Evolutionary conservation across 2,888 invertebrate genomes (phyloP), one percentile per base, ranked within the genome.

Genomic region (Tubulanus polymorphus): DNA sequence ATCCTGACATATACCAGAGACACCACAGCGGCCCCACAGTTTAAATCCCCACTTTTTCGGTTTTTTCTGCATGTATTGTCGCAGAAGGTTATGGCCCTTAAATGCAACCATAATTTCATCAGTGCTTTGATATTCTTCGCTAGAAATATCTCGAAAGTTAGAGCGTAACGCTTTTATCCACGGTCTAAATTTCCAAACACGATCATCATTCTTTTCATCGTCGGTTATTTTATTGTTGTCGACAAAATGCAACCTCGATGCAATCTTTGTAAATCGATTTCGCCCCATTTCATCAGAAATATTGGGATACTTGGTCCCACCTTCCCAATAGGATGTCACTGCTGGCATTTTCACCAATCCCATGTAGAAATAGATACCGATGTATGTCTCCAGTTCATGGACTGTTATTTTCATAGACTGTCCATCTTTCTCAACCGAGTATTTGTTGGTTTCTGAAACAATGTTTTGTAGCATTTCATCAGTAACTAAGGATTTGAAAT

Each of bases 31-130:
- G 15, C 56, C 58, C 59, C 61, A 57, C 10, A 58, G 25, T 46
- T 61, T 63, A n/a, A n/a, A n/a, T n/a, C 62, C 62, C 62, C 63
- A 63, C 25, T 45, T 47, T 37, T 63, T 48, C 25, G 61, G 59
- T 41, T 64, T 61, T 2, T 53, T 48, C 10, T 50, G 45, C 26
- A 61, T 52, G 50, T 61, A 63, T 35, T 62, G 59, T 48, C 51
- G 58, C n/a, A 61, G 28, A 51, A 53, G 55, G 5, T 37, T 52
- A 25, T 60, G 53, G 2, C 70, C 68, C 57, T 70, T 72, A 63
- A 70, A 73, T 23, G 70, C 66, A 6, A 67, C 63, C 58, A 70
- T 70, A 15, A 67, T 55, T 53, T 73, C 69, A 56, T 73, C 71
- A 28, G 70, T 54, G 12, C 63, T 57, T 46, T 61, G 52, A 29